These are phyloP conservation scores for Melanargia galathea DNA, from an alignment of 2,888 invertebrate species.

Conservation along the genomic window DNA sequence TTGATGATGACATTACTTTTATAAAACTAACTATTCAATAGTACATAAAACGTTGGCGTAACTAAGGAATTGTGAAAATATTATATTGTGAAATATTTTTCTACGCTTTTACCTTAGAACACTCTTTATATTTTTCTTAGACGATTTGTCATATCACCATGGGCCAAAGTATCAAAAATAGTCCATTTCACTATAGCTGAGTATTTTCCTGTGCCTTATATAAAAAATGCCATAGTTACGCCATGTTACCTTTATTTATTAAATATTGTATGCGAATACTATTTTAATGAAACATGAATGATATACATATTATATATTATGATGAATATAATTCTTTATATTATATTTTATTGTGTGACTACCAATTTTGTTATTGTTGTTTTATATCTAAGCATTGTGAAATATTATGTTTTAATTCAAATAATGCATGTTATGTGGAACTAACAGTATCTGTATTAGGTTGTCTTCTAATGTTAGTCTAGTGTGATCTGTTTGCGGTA, in stretches of 20 bases:
- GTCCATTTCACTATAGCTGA: neutral
- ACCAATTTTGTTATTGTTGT: slow-evolving; percentile 22
- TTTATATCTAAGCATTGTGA: slow-evolving; percentile 6
- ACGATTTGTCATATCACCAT: neutral
- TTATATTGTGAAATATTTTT: no score
- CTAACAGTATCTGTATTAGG: slow-evolving; percentile 35
- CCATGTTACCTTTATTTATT: slow-evolving; percentile 21
- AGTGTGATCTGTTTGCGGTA: slow-evolving; percentile 31
- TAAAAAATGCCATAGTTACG: neutral
- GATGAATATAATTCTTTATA: slow-evolving; percentile 22
- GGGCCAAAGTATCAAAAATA: neutral
- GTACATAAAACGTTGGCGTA: slow-evolving; percentile 14
- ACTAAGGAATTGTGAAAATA: neutral
- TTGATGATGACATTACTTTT: slow-evolving; percentile 21
- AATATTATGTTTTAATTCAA: slow-evolving; percentile 29
- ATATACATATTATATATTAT: neutral
- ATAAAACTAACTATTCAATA: slow-evolving; percentile 20
- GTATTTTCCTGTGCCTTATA: slow-evolving; percentile 14
- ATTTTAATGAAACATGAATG: neutral
- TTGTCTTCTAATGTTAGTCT: slow-evolving; percentile 33
- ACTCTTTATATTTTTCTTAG: neutral
- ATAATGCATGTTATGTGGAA: slow-evolving; percentile 38
- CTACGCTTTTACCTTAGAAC: neutral
- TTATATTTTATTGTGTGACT: slow-evolving; percentile 14
- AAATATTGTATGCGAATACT: slow-evolving; percentile 12